Evolutionary conservation across 2,888 invertebrate genomes (phyloP).

Genomic region (Spilosoma lubricipeda): DNA sequence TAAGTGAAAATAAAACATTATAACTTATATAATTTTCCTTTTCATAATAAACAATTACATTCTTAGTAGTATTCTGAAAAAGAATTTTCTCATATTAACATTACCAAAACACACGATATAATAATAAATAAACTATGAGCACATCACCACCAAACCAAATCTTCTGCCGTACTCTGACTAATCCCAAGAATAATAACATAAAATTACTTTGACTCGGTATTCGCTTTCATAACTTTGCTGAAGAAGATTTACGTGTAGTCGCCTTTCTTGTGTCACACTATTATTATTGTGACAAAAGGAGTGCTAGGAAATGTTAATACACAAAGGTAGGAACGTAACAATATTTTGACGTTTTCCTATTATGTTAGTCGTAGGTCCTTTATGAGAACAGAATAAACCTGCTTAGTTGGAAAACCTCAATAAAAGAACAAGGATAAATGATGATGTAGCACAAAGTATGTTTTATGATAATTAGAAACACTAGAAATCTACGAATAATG

Average conservation of each 20-base stretch:
- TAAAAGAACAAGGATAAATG: not conserved
- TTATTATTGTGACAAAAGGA: conserved; percentile 47
- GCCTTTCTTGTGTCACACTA: conserved; percentile 38
- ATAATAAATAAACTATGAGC: not conserved
- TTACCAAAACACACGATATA: not conserved
- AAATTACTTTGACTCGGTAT: conserved; percentile 38
- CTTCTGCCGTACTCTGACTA: conserved; percentile 30
- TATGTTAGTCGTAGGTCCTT: conserved; percentile 5
- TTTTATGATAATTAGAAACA: not conserved
- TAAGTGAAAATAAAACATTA: not conserved
- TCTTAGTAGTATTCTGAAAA: not conserved
- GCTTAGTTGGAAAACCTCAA: not conserved
- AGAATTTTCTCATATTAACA: not conserved
- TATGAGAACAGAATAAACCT: conserved; percentile 6
- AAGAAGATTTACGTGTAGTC: conserved; percentile 46
- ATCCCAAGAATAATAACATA: conserved; percentile 43
- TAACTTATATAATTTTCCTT: not conserved
- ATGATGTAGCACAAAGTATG: not conserved
- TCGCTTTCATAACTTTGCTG: conserved; percentile 35
- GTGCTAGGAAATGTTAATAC: conserved; percentile 32
- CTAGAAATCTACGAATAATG: not conserved
- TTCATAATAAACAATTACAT: not conserved
- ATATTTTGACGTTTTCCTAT: conserved; percentile 16
- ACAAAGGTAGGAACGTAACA: conserved; percentile 24
- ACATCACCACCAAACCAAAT: not conserved